Evolutionary conservation across 2,797 vertebrate genomes (phyloP).

Genomic region (Fistularia tabacaria): DNA sequence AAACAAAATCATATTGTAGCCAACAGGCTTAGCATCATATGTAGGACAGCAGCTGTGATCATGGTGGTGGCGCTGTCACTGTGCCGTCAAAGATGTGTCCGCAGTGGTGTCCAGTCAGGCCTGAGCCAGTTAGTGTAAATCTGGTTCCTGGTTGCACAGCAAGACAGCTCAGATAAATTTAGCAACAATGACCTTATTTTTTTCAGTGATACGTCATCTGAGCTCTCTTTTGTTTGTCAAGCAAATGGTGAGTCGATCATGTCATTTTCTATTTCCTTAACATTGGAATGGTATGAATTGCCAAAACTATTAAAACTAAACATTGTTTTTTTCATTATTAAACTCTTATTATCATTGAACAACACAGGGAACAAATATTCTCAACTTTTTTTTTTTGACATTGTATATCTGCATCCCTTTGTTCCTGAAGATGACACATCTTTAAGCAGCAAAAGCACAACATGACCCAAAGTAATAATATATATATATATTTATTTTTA

Average conservation of each 20-base stretch:
- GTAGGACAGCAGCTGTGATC: conserved; percentile 63
- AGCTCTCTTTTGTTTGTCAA: conserved; percentile 11
- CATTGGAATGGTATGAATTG: neutral
- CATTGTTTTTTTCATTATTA: too few species aligned
- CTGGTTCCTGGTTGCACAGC: conserved; percentile 53
- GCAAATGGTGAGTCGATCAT: conserved; percentile 7
- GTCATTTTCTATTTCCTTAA: conserved; percentile 8
- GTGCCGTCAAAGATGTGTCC: conserved; percentile 54
- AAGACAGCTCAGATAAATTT: conserved; percentile 65
- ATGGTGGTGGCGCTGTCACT: conserved; percentile 37
- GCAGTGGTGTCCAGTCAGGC: conserved; percentile 38
- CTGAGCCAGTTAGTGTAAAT: conserved; percentile 52
- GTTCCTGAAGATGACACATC: too few species aligned
- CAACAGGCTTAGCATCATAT: conserved; percentile 64
- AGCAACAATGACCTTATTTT: conserved; percentile 61
- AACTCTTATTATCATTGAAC: too few species aligned
- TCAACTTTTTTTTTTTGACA: too few species aligned
- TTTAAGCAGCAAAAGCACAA: too few species aligned
- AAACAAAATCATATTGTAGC: conserved; percentile 33
- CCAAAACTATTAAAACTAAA: too few species aligned
- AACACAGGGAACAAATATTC: too few species aligned
- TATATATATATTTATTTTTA: too few species aligned
- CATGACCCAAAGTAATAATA: too few species aligned
- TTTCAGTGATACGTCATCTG: conserved; percentile 29
- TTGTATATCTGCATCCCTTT: too few species aligned